Percentiles rank a stretch among this genome's conserved stretches.
These are phyloP conservation scores for Heliconius erato DNA, from an alignment of 2,888 invertebrate genomes.

Conservation along the genomic window DNA sequence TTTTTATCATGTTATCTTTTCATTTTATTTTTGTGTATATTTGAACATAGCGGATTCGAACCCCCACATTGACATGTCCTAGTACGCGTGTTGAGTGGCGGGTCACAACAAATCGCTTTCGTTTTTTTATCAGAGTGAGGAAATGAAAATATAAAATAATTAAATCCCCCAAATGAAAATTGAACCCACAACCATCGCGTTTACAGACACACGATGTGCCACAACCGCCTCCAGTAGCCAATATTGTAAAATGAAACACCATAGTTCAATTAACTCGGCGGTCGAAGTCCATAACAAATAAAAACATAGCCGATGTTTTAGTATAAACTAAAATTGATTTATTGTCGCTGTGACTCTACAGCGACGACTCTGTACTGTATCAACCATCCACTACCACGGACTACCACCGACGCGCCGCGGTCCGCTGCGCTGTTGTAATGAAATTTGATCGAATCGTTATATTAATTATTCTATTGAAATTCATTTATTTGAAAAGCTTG, in stretches of 20 bases:
- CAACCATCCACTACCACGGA: not conserved
- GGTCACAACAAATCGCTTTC: too few species aligned
- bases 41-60: too few species aligned
- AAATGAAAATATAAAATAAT: not conserved
- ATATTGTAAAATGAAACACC: constrained; percentile 27
- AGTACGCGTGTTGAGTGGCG: too few species aligned
- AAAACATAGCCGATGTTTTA: constrained; percentile 34
- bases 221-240: constrained; percentile 3
- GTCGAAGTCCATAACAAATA: constrained; percentile 33
- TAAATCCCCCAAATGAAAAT: not conserved
- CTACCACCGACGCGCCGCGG: not conserved
- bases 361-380: constrained; percentile 23
- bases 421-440: not conserved
- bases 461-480: not conserved
- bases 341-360: constrained; percentile 21
- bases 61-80: too few species aligned
- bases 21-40: too few species aligned
- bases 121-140: not conserved
- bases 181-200: not conserved
- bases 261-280: constrained; percentile 38
- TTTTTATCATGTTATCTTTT: too few species aligned
- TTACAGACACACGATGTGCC: not conserved
- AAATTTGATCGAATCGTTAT: constrained; percentile 6
- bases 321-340: constrained; percentile 39
- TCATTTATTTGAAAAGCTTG: not conserved